Base-by-base conservation (phyloP, 1,140 invertebrate genomes). In the Brachionus manjavacas region DNA sequence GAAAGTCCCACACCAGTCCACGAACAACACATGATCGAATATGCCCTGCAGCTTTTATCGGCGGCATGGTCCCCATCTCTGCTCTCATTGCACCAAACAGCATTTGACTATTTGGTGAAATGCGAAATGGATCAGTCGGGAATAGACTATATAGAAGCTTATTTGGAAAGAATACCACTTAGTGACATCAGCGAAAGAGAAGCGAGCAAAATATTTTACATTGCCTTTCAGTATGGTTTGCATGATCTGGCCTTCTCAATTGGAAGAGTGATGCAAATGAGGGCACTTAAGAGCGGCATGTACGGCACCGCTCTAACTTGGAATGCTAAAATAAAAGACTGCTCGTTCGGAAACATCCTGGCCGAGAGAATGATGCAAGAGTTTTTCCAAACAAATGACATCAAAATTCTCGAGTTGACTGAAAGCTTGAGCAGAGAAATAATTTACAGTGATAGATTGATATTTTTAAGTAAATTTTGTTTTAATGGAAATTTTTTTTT, bases 231-330 rank as follows among this genome's bases (percentile, higher is more conserved):
- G 60, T 46, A 81, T 68, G 79, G 52, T 43, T 14, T 81, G 25
- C 79, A 81, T 35, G 79, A 81, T 64, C 60, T 81, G 28, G 79
- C 79, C 28, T 81, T 81, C 52, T 81, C 79, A 12, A 81, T 81
- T 25, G 79, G 79, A 4, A 16, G 79, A 12, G 64, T 81, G 12
- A 60, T 81, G 64, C 79, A 81, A 81, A 64, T 41, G 35, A 60
- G 52, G n/a, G 79, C 79, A 0, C 31, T 81, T n/a, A 81, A 81
- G 41, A 39, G 52, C 25, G 35, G 64, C 12, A 9, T 64, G 20
- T 68, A 41, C 12, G 79, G 79, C 16, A 64, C 52, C 23, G 79
- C 79, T 43, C 52, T 81, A 11, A 7, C 49, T 25, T 81, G 79
- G 79, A 81, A 81, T 46, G 52, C 16, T 4, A 60, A 55, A 81